Conservation (phyloP, 2,888 invertebrate species). For the Pardosa pseudoannulata region DNA sequence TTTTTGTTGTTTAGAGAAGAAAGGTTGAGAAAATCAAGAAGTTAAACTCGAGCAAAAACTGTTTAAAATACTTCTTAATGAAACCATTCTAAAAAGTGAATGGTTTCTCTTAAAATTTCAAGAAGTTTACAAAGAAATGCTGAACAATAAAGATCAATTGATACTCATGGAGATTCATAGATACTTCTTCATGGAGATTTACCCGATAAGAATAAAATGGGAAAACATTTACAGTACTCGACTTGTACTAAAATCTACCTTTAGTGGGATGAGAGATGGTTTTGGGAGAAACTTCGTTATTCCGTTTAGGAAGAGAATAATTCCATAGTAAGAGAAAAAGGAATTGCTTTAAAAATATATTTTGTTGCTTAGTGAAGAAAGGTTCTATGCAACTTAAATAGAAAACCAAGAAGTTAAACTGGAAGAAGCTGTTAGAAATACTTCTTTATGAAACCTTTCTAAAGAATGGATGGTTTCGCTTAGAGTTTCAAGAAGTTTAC, state of each 20-base stretch:
- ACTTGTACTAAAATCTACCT: slow-evolving; percentile 75
- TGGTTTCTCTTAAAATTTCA: slow-evolving; percentile 74
- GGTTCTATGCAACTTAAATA: too few relatives aligned
- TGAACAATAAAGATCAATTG: slow-evolving; percentile 73
- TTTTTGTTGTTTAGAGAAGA: too few relatives aligned
- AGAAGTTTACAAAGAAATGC: slow-evolving; percentile 73
- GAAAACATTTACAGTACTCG: slow-evolving; percentile 73
- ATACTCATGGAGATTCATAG: slow-evolving; percentile 73
- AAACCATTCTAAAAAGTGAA: slow-evolving; percentile 72
- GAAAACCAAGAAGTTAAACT: too few relatives aligned
- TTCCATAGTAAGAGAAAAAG: background rate
- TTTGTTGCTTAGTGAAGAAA: too few relatives aligned
- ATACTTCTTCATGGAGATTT: too few relatives aligned
- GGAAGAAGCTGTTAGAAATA: too few relatives aligned
- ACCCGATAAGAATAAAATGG: slow-evolving; percentile 72
- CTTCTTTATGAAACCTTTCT: slow-evolving; percentile 73
- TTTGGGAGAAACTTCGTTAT: slow-evolving; percentile 75
- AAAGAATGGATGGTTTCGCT: slow-evolving; percentile 73
- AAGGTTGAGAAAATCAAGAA: too few relatives aligned
- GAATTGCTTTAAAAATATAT: too few relatives aligned
- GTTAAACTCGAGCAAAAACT: too few relatives aligned
- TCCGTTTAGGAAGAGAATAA: slow-evolving; percentile 74
- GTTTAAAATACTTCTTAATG: slow-evolving; percentile 73
- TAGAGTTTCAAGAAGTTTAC: slow-evolving; percentile 74
- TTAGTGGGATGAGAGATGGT: slow-evolving; percentile 75